These are phyloP conservation scores for Pomatostomus ruficeps DNA, from an alignment of 2,113 vertebrate species.

Conservation along the genomic window DNA sequence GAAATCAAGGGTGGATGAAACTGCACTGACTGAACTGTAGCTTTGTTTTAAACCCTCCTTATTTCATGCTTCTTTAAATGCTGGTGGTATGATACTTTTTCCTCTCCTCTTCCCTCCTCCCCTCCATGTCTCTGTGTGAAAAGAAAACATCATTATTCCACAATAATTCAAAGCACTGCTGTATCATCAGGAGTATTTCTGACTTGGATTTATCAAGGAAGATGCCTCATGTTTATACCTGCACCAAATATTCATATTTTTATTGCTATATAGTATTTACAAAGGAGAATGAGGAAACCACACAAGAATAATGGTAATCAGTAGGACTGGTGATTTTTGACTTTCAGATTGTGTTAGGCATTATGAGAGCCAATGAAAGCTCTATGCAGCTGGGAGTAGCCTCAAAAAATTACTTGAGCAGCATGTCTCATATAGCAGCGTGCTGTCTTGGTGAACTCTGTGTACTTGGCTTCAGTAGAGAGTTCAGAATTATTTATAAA, in stretches of 20 bases:
- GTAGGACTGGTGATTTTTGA: background rate
- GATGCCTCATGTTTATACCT: background rate
- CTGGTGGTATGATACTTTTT: background rate
- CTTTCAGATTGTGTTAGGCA: background rate
- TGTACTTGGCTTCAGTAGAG: slow-evolving; percentile 29
- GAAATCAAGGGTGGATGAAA: background rate
- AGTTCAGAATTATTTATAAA: slow-evolving; percentile 21
- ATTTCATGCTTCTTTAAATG: background rate
- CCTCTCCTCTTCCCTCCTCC: background rate
- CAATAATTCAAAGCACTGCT: background rate
- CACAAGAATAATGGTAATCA: background rate
- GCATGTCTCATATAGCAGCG: background rate
- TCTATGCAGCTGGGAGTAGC: background rate
- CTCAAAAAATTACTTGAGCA: background rate
- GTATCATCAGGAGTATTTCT: background rate
- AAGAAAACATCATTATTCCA: background rate
- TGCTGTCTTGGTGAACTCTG: slow-evolving; percentile 24
- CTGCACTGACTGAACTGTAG: background rate
- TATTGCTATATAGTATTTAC: background rate
- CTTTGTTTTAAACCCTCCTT: background rate
- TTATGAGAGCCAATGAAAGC: background rate
- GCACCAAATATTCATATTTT: background rate
- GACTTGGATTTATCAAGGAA: background rate
- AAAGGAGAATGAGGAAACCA: background rate
- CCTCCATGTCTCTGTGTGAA: background rate